These are phyloP conservation scores for Tachina lurida DNA, from an alignment of 2,888 invertebrate species.

Conservation along the genomic window DNA sequence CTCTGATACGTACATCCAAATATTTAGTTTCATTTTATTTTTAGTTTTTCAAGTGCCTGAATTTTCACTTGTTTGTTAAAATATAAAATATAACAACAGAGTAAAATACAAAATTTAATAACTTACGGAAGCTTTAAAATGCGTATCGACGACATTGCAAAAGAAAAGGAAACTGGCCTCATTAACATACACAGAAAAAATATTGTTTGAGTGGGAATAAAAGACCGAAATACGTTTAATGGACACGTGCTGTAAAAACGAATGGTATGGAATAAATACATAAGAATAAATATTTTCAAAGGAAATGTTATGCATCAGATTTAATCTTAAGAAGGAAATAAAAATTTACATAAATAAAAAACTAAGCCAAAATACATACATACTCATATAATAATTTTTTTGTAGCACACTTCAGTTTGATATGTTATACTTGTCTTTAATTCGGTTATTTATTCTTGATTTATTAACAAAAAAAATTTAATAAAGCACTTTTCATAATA, in stretches of 20 bases:
- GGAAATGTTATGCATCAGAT: conserved; percentile 10
- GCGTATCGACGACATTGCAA: conserved; percentile 21
- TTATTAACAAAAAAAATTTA: too few relatives aligned
- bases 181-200: conserved; percentile 36
- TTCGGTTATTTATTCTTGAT: too few relatives aligned
- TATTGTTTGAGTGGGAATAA: not conserved
- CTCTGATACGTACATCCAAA: not conserved
- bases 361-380: too few relatives aligned
- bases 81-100: conserved; percentile 2
- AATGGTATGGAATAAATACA: conserved; percentile 20
- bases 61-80: conserved; percentile 31
- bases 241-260: conserved; percentile 58
- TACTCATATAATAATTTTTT: too few relatives aligned
- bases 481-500: too few relatives aligned
- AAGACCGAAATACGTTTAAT: conserved; percentile 30
- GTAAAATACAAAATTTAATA: conserved; percentile 38
- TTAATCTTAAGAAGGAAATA: not conserved
- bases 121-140: conserved; percentile 57
- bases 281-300: conserved; percentile 4
- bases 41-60: conserved; percentile 28
- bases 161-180: conserved; percentile 59
- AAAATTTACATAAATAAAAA: too few relatives aligned
- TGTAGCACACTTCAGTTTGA: too few relatives aligned
- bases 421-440: too few relatives aligned
- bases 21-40: conserved; percentile 9